phyloP scores from a whole-genome alignment of 2,113 vertebrate genomes.

The Leuciscus idus region DNA sequence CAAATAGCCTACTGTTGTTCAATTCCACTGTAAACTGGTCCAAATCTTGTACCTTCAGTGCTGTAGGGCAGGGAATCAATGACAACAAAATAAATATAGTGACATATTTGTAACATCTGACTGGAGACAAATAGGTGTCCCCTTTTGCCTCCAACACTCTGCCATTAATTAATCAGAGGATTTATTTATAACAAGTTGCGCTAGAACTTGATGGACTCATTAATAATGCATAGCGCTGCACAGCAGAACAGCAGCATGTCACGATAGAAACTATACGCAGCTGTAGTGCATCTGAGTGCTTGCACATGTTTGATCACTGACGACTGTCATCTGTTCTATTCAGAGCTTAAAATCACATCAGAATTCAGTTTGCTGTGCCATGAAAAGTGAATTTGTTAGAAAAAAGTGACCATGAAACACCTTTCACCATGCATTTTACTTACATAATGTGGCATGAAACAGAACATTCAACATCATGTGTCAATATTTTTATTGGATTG shows the following conservation, averaged over 20 bases:
- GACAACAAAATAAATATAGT: neutral
- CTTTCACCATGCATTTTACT: neutral
- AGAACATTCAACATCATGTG: neutral
- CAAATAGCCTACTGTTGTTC: neutral
- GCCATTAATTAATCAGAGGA: slow-evolving; percentile 77
- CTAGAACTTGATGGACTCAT: slow-evolving; percentile 76
- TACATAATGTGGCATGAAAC: neutral
- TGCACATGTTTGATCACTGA: slow-evolving; percentile 26
- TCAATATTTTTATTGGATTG: neutral
- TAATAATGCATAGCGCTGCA: slow-evolving; percentile 75
- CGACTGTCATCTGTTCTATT: neutral
- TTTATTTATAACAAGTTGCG: slow-evolving; percentile 77
- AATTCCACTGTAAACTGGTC: neutral
- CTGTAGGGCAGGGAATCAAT: neutral
- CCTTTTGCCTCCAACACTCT: slow-evolving; percentile 21
- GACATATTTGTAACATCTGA: neutral
- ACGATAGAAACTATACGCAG: slow-evolving; percentile 4
- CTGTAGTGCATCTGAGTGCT: slow-evolving; percentile 23
- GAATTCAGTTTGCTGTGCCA: neutral
- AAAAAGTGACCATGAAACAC: neutral
- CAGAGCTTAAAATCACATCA: neutral
- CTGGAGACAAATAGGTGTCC: slow-evolving; percentile 12
- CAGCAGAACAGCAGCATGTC: slow-evolving; percentile 62
- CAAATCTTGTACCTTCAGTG: neutral
- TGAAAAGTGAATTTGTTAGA: neutral